A percentile compares a stretch with the other conserved stretches of the same genome.
Conservation (phyloP, 2,888 invertebrate species). For the Physocephala rufipes region DNA sequence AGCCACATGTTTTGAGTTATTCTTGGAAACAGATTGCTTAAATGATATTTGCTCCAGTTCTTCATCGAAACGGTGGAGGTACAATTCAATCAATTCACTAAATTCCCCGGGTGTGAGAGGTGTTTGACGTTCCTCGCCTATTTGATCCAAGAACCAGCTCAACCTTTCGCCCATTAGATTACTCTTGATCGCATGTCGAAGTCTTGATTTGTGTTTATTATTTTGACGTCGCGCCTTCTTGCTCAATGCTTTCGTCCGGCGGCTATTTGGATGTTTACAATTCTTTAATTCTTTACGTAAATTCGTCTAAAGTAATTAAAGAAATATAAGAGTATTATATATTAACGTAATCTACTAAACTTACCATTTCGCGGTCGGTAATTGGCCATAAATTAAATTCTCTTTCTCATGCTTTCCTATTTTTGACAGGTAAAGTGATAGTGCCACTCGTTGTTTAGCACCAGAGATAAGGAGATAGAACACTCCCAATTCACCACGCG, state of each 20-base stretch:
- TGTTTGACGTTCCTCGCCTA: constrained; percentile 66
- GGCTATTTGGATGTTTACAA: constrained; percentile 84
- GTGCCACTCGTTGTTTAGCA: no score
- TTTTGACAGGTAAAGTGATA: not conserved
- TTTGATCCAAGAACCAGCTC: constrained; percentile 77
- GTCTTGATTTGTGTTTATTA: constrained; percentile 61
- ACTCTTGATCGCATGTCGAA: constrained; percentile 75
- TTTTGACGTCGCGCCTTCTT: constrained; percentile 73
- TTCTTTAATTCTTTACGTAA: constrained; percentile 68
- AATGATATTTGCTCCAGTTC: constrained; percentile 81
- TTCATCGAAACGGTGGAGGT: constrained; percentile 75
- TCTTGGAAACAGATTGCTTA: constrained; percentile 77
- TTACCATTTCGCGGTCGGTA: constrained; percentile 40
- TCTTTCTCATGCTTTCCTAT: constrained; percentile 11
- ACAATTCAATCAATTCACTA: constrained; percentile 66
- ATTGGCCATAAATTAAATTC: constrained; percentile 25
- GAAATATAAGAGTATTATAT: not conserved
- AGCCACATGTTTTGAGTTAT: constrained; percentile 78
- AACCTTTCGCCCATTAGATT: constrained; percentile 81
- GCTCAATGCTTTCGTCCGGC: constrained; percentile 78
- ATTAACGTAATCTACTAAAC: constrained; percentile 12
- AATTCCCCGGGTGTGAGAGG: constrained; percentile 72
- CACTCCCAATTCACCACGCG: no score
- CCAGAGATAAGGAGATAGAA: no score
- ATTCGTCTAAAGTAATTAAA: constrained; percentile 61